Conservation (phyloP, 2,888 invertebrate species). For the Hymenopus coronatus region DNA sequence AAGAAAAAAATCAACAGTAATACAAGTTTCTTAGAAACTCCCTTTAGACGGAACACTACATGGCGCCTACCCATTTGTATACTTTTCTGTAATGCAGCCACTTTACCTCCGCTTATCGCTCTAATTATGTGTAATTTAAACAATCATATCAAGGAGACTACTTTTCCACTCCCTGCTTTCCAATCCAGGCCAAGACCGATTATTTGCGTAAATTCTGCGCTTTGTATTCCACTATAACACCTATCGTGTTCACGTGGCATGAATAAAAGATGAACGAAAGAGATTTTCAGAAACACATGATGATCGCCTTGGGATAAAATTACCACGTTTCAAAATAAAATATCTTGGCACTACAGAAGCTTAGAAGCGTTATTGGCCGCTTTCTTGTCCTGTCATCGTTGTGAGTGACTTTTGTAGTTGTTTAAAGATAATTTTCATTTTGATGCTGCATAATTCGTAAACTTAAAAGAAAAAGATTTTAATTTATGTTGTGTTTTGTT, state of each 20-base stretch:
- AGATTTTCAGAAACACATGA: not conserved
- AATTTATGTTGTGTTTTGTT: too few species aligned
- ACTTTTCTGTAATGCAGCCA: not conserved
- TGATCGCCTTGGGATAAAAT: not conserved
- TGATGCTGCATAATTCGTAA: not conserved
- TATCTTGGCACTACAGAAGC: not conserved
- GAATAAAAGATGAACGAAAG: not conserved
- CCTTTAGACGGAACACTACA: too few species aligned
- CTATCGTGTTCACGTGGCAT: not conserved
- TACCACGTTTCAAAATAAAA: not conserved
- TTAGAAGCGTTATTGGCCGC: too few species aligned
- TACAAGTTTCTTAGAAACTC: too few species aligned
- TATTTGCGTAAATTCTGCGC: not conserved
- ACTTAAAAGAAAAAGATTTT: too few species aligned
- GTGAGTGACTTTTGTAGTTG: not conserved
- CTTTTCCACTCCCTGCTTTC: not conserved
- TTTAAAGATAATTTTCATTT: not conserved
- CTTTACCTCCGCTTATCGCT: not conserved
- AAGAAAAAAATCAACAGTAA: too few species aligned
- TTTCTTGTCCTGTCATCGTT: too few species aligned
- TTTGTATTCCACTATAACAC: not conserved
- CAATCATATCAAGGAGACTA: not conserved
- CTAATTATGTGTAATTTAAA: too few species aligned
- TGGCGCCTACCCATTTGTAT: not conserved
- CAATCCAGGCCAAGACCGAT: not conserved